These are phyloP conservation scores for Meiosimyza decipiens DNA, from an alignment of 2,888 invertebrate genomes.

Conservation along the genomic window DNA sequence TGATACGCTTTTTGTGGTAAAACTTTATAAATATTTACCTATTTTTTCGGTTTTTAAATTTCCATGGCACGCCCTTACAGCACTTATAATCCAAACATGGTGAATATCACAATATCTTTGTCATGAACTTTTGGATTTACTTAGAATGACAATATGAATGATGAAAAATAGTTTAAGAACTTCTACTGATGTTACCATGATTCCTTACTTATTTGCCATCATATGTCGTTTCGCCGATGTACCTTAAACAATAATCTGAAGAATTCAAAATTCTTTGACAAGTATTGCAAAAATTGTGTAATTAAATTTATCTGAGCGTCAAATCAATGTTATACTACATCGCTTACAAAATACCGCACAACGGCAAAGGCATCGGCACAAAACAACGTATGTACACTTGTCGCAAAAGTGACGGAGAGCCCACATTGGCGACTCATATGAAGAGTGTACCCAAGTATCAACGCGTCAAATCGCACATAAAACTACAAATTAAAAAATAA, in stretches of 20 bases:
- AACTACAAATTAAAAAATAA: neutral
- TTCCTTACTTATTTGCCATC: too few relatives aligned
- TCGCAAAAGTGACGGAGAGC: constrained; percentile 33
- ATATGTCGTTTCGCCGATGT: too few relatives aligned
- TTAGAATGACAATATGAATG: too few relatives aligned
- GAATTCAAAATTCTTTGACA: constrained; percentile 3
- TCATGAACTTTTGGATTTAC: too few relatives aligned
- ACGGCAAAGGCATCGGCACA: constrained; percentile 37
- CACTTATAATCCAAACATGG: too few relatives aligned
- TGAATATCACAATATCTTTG: too few relatives aligned
- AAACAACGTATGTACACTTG: constrained; percentile 39
- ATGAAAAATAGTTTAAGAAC: too few relatives aligned
- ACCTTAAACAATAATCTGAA: neutral
- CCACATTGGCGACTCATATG: neutral
- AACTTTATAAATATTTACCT: too few relatives aligned
- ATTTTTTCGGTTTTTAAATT: too few relatives aligned
- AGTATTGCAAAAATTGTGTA: constrained; percentile 41
- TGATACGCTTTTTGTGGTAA: too few relatives aligned
- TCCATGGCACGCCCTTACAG: too few relatives aligned
- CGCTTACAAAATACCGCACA: constrained; percentile 34
- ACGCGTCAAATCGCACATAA: constrained; percentile 25
- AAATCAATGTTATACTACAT: constrained; percentile 41
- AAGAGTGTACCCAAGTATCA: constrained; percentile 1
- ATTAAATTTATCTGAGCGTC: constrained; percentile 48
- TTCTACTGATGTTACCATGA: too few relatives aligned